Conservation (phyloP, 2,113 vertebrate species). For the Ciconia maguari region DNA sequence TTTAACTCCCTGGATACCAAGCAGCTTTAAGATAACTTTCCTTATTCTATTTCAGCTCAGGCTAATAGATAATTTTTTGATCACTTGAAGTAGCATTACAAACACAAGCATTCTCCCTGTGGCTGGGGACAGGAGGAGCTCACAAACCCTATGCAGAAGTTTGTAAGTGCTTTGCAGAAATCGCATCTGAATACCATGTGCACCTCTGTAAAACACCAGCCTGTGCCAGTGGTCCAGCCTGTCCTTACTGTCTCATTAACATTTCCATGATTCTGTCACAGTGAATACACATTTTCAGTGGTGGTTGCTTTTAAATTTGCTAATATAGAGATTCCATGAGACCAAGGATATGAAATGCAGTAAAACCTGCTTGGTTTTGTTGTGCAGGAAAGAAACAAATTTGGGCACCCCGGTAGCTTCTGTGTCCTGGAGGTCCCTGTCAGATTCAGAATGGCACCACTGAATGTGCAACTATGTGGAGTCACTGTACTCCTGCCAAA, state of each 20-base stretch:
- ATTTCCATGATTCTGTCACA: neutral
- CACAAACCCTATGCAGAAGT: neutral
- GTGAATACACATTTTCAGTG: neutral
- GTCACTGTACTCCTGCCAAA: neutral
- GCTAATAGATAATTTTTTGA: neutral
- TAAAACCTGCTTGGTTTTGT: neutral
- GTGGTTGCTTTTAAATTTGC: neutral
- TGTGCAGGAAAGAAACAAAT: neutral
- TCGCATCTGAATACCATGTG: neutral
- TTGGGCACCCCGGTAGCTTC: neutral
- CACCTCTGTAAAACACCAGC: neutral
- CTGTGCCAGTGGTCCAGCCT: neutral
- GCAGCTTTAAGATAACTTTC: neutral
- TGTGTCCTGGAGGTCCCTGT: neutral
- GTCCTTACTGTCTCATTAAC: neutral
- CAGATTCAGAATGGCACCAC: neutral
- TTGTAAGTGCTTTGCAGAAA: neutral
- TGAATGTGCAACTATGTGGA: neutral
- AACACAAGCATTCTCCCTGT: neutral
- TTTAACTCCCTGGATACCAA: neutral
- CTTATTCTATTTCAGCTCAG: neutral
- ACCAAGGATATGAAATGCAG: neutral
- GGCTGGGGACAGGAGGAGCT: neutral
- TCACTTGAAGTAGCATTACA: neutral
- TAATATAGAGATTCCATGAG: neutral